Percentiles rank a stretch among this genome's conserved stretches.
Evolutionary conservation across 1,140 invertebrate species (phyloP).

Genomic region (Sycophaga agraensis): DNA sequence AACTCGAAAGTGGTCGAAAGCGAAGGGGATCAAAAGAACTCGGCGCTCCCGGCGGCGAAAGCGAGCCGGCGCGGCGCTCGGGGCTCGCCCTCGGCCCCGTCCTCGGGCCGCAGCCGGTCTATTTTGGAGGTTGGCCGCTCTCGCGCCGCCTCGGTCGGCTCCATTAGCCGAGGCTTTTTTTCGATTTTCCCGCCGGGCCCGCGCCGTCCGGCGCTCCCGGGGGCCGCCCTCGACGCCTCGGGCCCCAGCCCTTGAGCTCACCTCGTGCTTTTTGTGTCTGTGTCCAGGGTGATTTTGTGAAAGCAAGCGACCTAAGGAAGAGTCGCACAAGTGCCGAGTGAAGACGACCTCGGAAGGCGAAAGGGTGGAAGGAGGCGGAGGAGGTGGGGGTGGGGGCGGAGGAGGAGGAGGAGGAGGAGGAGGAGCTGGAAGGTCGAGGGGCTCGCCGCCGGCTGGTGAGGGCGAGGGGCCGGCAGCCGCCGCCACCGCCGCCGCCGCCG

Average conservation of each 20-base stretch:
- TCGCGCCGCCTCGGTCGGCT: too few species aligned
- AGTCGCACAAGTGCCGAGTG: conserved; percentile 18
- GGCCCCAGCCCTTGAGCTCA: too few species aligned
- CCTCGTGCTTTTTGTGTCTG: conserved; percentile 2
- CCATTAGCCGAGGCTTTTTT: background rate
- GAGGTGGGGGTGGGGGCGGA: conserved; percentile 6
- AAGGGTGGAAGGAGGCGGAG: conserved; percentile 28
- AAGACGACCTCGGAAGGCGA: conserved; percentile 18
- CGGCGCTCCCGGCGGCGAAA: too few species aligned
- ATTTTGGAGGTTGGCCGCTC: too few species aligned
- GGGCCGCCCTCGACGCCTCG: too few species aligned
- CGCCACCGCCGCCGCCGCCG: conserved; percentile 13
- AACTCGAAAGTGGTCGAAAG: too few species aligned
- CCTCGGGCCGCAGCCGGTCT: too few species aligned
- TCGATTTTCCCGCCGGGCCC: conserved; percentile 9
- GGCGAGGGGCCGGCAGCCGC: conserved; percentile 11
- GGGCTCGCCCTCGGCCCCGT: too few species aligned
- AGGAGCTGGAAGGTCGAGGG: background rate
- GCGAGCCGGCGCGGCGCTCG: too few species aligned
- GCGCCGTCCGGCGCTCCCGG: background rate
- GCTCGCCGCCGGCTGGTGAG: conserved; percentile 13
- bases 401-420: conserved; percentile 1
- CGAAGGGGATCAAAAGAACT: too few species aligned
- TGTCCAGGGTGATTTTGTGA: conserved; percentile 28
- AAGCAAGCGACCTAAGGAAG: conserved; percentile 20